Evolutionary conservation across 2,888 invertebrate species (phyloP).

Genomic region (Mythimna vitellina): DNA sequence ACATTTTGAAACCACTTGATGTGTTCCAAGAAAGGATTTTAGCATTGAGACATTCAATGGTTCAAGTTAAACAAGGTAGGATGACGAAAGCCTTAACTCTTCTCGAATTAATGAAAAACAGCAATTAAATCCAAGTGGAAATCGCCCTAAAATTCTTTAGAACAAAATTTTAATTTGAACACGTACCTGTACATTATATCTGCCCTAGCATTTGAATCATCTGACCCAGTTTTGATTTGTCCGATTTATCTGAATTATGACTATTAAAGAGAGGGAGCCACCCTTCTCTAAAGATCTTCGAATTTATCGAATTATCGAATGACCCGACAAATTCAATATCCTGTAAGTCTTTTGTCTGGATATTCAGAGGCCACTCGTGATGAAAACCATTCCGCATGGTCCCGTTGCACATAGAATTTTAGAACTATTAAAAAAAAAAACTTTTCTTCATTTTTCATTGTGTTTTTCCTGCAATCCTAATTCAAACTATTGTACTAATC

Average conservation of each 20-base stretch:
- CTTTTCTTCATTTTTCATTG: too few species aligned
- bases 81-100: neutral
- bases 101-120: neutral
- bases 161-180: constrained; percentile 8
- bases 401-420: neutral
- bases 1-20: constrained; percentile 44
- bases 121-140: constrained; percentile 1
- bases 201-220: constrained; percentile 7
- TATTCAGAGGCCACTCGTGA: constrained; percentile 23
- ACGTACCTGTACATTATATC: constrained; percentile 6
- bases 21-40: constrained; percentile 32
- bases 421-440: too few species aligned
- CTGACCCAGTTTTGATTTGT: constrained; percentile 29
- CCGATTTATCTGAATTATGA: constrained; percentile 38
- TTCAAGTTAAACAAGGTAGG: constrained; percentile 8
- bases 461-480: constrained; percentile 10
- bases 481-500: too few species aligned
- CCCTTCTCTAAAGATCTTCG: constrained; percentile 22
- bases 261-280: constrained; percentile 13
- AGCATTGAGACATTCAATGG: constrained; percentile 20
- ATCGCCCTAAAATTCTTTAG: neutral
- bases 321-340: constrained; percentile 41
- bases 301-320: constrained; percentile 43
- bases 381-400: constrained; percentile 9
- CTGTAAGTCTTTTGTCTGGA: constrained; percentile 36